Evolutionary conservation across 2,797 vertebrate species (phyloP), one percentile per base, ranked within the genome.

Genomic region (Myripristis murdjan): DNA sequence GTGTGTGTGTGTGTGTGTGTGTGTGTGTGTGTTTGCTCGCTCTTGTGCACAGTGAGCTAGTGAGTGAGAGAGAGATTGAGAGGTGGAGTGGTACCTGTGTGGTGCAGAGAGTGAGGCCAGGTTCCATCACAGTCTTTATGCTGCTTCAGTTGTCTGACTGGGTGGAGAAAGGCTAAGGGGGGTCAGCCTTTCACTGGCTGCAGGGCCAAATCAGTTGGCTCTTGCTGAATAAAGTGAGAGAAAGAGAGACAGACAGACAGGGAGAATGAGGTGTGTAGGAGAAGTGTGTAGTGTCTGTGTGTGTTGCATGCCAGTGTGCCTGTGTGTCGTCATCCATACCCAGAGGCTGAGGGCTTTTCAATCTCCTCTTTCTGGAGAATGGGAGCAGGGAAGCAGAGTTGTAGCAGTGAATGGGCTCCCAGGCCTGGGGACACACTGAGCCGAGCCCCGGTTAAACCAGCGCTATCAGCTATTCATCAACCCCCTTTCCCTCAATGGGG

Each of bases 401-500:
- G 20, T 37, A 24, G 20, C n/a, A 1, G 26, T 81, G 67, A 84
- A 78, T 47, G 55, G 68, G 51, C 64, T 67, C 58, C 47, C 20
- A 48, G 65, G 77, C 75, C 80, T 11, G 47, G 28, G 62, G 73
- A 80, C 64, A 74, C 70, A 54, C 44, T 66, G 55, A 81, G 75
- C 51, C 11, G 5, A 73, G 60, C 43, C 39, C 64, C 64, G 55
- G 54, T 57, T 73, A 74, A 78, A 76, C 37, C 20, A 15, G 55
- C 52, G 26, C 56, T 57, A 58, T 79, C 72, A 70, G 65, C 63
- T 74, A 73, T 85, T 82, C 53, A 83, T 88, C 81, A 82, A 31
- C 43, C 46, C 54, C 23, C 53, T 68, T 54, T 66, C 48, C 54
- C 71, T n/a, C 41, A 15, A 24, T 24, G 0, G 37, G 64, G 41